These are phyloP conservation scores for Criorhina ranunculi DNA, from an alignment of 2,888 invertebrate genomes.

Conservation along the genomic window DNA sequence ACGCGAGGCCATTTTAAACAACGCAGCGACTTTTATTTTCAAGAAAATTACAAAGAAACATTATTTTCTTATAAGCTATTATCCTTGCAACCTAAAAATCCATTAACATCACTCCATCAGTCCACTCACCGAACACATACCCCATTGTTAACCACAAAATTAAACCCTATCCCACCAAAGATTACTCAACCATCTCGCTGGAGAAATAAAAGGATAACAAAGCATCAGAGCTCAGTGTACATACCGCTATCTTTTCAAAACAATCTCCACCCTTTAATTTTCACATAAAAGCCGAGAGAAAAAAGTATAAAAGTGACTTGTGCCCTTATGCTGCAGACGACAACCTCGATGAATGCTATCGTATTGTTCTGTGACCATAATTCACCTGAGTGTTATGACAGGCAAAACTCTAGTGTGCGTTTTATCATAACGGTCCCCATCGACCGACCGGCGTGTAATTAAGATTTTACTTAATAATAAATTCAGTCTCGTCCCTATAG, in stretches of 20 bases:
- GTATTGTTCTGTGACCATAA: conserved; percentile 56
- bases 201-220: conserved; percentile 31
- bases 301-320: conserved; percentile 16
- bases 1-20: no score
- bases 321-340: conserved; percentile 20
- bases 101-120: conserved; percentile 18
- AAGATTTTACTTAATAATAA: conserved; percentile 73
- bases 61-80: background rate
- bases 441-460: conserved; percentile 52
- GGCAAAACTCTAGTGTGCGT: conserved; percentile 52
- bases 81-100: conserved; percentile 2
- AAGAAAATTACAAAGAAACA: background rate
- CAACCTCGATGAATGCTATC: conserved; percentile 38
- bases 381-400: conserved; percentile 64
- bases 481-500: conserved; percentile 54
- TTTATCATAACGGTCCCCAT: conserved; percentile 48
- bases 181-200: conserved; percentile 21
- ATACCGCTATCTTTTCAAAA: conserved; percentile 16
- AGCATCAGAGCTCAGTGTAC: conserved; percentile 9
- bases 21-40: background rate
- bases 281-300: conserved; percentile 1
- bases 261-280: conserved; percentile 13
- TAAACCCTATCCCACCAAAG: conserved; percentile 19
- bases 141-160: conserved; percentile 26
- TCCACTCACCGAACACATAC: background rate